These are phyloP conservation scores for Hololepta plana DNA, from an alignment of 2,888 invertebrate genomes.

Conservation along the genomic window DNA sequence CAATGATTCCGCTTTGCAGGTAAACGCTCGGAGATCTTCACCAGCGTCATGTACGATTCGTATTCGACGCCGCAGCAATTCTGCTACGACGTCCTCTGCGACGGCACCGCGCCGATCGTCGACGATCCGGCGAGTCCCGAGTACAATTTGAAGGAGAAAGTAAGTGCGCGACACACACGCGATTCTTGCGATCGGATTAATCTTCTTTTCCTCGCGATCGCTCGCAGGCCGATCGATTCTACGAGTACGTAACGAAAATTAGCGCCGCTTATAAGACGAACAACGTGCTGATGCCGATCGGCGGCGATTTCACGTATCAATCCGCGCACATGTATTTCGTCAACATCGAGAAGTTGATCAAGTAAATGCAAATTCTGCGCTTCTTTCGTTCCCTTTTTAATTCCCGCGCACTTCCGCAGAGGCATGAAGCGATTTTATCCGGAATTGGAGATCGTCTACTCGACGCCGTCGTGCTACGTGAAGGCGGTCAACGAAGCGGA, in stretches of 20 bases:
- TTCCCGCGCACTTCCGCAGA: slow-evolving; percentile 4
- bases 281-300: slow-evolving; percentile 46
- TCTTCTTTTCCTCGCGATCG: no score
- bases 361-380: slow-evolving; percentile 15
- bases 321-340: slow-evolving; percentile 37
- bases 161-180: slow-evolving; percentile 21
- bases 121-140: slow-evolving; percentile 37
- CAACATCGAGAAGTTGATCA: slow-evolving; percentile 37
- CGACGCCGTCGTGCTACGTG: slow-evolving; percentile 40
- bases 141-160: slow-evolving; percentile 44
- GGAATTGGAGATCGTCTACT: slow-evolving; percentile 42
- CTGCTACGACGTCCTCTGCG: slow-evolving; percentile 55
- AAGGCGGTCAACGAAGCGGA: slow-evolving; percentile 29
- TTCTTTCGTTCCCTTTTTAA: slow-evolving; percentile 4
- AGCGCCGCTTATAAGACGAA: slow-evolving; percentile 30
- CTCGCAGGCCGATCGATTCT: slow-evolving; percentile 20
- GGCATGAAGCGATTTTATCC: slow-evolving; percentile 31
- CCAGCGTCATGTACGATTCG: slow-evolving; percentile 44
- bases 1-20: no score
- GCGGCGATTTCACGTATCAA: slow-evolving; percentile 44
- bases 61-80: slow-evolving; percentile 53
- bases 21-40: slow-evolving; percentile 24
- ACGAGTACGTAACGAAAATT: slow-evolving; percentile 13
- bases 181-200: no score
- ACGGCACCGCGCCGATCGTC: slow-evolving; percentile 22